A percentile compares a stretch with the other conserved stretches of the same genome.
phyloP scores from a whole-genome alignment of 2,797 vertebrate genomes.

The Delichon dasypus region DNA sequence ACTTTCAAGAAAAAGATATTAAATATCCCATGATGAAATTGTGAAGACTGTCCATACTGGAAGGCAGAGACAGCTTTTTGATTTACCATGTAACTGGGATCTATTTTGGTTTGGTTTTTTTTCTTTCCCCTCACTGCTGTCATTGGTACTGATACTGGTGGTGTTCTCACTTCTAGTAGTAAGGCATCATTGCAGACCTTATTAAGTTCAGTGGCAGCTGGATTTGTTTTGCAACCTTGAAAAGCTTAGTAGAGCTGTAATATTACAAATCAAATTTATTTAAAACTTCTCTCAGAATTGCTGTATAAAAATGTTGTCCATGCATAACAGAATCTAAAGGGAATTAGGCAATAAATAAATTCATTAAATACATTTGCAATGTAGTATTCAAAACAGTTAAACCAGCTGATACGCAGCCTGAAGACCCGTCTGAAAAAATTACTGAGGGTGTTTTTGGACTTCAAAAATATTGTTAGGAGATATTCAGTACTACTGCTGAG shows the following conservation, averaged over 20 bases:
- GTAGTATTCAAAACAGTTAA: conserved; percentile 20
- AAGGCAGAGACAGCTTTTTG: neutral
- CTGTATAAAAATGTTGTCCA: neutral
- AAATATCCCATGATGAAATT: neutral
- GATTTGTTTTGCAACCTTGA: neutral
- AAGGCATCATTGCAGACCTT: neutral
- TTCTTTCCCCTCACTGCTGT: neutral
- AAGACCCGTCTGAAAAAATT: conserved; percentile 6
- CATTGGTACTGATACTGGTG: neutral
- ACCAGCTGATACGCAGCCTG: neutral
- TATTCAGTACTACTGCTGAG: neutral
- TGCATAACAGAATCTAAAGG: conserved; percentile 26
- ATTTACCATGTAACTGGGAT: neutral
- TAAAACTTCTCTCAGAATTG: neutral
- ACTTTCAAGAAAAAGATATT: neutral
- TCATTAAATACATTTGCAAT: conserved; percentile 16
- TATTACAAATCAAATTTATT: conserved; percentile 10
- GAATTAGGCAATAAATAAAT: conserved; percentile 44
- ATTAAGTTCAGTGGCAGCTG: neutral
- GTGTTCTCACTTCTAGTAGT: neutral
- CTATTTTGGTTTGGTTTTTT: neutral
- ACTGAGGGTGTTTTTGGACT: conserved; percentile 15
- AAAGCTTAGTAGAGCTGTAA: neutral
- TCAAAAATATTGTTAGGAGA: conserved; percentile 32
- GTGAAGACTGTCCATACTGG: neutral